A percentile compares a stretch with the other conserved stretches of the same genome.
Conservation (phyloP, 23 tunicate species). For the Oikopleura dioica region DNA sequence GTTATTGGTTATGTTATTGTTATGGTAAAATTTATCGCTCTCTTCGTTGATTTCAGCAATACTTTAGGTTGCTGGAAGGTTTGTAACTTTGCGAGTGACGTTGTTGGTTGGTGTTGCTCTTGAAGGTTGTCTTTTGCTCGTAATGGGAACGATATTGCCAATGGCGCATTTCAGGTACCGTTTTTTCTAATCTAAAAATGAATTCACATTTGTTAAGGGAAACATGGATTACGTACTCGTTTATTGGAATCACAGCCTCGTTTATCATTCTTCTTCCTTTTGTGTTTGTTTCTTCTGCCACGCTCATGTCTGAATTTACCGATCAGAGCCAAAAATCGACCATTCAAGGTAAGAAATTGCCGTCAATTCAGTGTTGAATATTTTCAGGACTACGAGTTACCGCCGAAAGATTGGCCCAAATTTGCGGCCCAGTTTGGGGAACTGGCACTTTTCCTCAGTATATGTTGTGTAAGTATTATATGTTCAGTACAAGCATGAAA, state of each 20-base stretch:
- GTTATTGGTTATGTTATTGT: not conserved
- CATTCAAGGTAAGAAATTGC: slow-evolving; percentile 12
- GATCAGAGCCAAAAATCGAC: not conserved
- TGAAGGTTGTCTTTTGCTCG: too few species aligned
- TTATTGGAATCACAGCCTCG: not conserved
- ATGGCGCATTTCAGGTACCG: too few species aligned
- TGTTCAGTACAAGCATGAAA: too few species aligned
- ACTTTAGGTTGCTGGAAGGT: too few species aligned
- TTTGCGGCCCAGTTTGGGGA: slow-evolving; percentile 12
- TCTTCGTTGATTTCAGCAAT: too few species aligned
- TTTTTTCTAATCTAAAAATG: too few species aligned
- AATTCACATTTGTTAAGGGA: not conserved
- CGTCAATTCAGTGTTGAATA: too few species aligned
- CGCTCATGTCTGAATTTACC: not conserved
- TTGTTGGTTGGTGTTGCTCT: too few species aligned
- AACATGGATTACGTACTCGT: not conserved
- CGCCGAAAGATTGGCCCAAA: slow-evolving; percentile 1
- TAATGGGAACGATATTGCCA: too few species aligned
- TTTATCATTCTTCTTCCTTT: not conserved
- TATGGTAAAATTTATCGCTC: too few species aligned
- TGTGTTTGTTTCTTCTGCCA: not conserved
- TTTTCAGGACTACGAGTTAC: slow-evolving; percentile 6
- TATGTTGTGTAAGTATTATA: too few species aligned
- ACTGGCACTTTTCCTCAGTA: not conserved
- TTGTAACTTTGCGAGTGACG: too few species aligned